phyloP scores from a whole-genome alignment of 1,140 invertebrate species.

The Leptopilina clavipes region DNA sequence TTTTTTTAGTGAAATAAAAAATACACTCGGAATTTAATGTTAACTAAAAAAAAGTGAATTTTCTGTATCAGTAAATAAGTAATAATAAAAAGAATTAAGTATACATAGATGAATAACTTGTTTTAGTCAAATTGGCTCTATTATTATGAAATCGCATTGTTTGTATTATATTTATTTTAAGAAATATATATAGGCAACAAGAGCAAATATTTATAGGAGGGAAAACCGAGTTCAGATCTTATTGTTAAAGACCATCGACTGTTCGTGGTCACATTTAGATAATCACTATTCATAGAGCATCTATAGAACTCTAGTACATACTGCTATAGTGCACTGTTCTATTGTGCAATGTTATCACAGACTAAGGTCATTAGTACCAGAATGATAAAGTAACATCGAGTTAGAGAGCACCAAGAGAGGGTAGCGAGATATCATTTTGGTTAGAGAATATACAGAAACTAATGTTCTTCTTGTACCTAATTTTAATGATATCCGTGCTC shows the following conservation, averaged over 20 bases:
- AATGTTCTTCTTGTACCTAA: conserved; percentile 15
- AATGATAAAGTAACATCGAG: conserved; percentile 21
- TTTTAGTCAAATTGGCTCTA: not conserved
- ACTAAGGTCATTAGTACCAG: conserved; percentile 26
- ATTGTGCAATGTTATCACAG: conserved; percentile 26
- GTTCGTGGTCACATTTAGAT: conserved; percentile 30
- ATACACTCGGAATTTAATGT: no score
- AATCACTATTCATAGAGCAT: conserved; percentile 23
- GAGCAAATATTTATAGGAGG: not conserved
- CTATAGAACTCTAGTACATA: conserved; percentile 8
- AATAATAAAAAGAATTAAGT: no score
- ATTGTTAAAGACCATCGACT: conserved; percentile 31
- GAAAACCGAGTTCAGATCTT: conserved; percentile 20
- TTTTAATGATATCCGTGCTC: not conserved
- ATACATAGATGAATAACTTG: no score
- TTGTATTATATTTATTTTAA: not conserved
- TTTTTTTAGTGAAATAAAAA: no score
- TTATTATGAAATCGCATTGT: not conserved
- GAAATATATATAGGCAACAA: not conserved
- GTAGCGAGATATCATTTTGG: conserved; percentile 24
- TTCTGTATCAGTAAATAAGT: no score
- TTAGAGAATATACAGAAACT: conserved; percentile 26
- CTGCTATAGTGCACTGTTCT: conserved; percentile 8
- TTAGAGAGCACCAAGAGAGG: not conserved
- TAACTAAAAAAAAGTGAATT: no score